Evolutionary conservation across 1,140 invertebrate genomes (phyloP).

Genomic region (Mizuhopecten yessoensis): DNA sequence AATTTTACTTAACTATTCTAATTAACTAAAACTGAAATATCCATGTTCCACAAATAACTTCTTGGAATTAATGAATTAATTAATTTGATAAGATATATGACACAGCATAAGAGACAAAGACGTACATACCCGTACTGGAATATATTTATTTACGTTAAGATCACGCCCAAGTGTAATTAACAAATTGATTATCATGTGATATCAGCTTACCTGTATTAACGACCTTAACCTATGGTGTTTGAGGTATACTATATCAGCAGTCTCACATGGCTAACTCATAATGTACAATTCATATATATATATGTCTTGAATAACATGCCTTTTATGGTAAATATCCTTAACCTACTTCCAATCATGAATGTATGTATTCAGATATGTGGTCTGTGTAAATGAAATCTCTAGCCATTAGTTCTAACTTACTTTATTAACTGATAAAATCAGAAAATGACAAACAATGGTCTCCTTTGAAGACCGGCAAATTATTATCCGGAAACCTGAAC

Average conservation of each 20-base stretch:
- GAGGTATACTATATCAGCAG: not conserved
- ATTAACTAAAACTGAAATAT: no score
- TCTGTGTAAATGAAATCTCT: no score
- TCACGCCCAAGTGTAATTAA: not conserved
- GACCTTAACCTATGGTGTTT: not conserved
- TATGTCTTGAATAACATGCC: not conserved
- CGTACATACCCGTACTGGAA: not conserved
- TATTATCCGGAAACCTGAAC: no score
- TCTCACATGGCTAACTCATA: not conserved
- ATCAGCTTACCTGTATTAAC: not conserved
- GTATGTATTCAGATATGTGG: no score
- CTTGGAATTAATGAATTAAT: no score
- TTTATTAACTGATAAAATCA: no score
- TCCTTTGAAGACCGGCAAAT: no score
- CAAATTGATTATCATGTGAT: not conserved
- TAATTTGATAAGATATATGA: not conserved
- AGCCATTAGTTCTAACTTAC: no score
- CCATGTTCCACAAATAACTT: no score
- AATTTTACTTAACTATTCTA: no score
- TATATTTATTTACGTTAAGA: slow-evolving; percentile 13
- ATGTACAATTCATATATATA: not conserved
- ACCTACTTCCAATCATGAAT: not conserved
- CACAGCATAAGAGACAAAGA: not conserved
- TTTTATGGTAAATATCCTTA: not conserved
- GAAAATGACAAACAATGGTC: no score